Percentiles rank a stretch among this genome's conserved stretches.
Evolutionary conservation across 1,140 invertebrate species (phyloP).

Genomic region (Sinonovacula constricta): DNA sequence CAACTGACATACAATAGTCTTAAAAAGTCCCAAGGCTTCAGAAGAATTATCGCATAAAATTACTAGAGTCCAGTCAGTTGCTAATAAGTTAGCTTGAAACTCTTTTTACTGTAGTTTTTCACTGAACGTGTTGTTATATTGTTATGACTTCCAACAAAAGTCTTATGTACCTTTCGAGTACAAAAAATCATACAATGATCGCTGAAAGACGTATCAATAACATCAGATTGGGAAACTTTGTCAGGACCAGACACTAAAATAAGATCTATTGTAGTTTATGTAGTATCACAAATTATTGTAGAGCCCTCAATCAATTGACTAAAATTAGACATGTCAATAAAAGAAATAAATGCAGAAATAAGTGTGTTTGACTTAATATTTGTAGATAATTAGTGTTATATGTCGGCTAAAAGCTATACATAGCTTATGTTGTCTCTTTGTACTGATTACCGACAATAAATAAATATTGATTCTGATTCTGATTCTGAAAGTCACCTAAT

Average conservation of each 20-base stretch:
- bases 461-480: too few species aligned
- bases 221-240: slow-evolving; percentile 7
- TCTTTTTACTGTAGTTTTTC: not conserved
- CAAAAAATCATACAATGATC: slow-evolving; percentile 20
- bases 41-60: not conserved
- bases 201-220: slow-evolving; percentile 17
- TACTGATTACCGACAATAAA: too few species aligned
- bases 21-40: too few species aligned
- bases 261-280: slow-evolving; percentile 19
- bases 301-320: slow-evolving; percentile 2
- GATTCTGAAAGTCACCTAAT: too few species aligned
- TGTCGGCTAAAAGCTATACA: too few species aligned
- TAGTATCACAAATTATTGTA: slow-evolving; percentile 1
- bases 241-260: slow-evolving; percentile 7
- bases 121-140: slow-evolving; percentile 5
- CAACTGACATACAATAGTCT: not conserved
- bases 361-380: slow-evolving; percentile 2
- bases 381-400: too few species aligned
- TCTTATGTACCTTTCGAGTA: slow-evolving; percentile 5
- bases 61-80: slow-evolving; percentile 9
- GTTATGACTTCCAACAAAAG: slow-evolving; percentile 5
- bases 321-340: slow-evolving; percentile 11
- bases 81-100: not conserved
- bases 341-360: too few species aligned
- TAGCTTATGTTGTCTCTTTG: too few species aligned